Evolutionary conservation across 2,888 invertebrate species (phyloP).

Genomic region (Drosophila affinis): DNA sequence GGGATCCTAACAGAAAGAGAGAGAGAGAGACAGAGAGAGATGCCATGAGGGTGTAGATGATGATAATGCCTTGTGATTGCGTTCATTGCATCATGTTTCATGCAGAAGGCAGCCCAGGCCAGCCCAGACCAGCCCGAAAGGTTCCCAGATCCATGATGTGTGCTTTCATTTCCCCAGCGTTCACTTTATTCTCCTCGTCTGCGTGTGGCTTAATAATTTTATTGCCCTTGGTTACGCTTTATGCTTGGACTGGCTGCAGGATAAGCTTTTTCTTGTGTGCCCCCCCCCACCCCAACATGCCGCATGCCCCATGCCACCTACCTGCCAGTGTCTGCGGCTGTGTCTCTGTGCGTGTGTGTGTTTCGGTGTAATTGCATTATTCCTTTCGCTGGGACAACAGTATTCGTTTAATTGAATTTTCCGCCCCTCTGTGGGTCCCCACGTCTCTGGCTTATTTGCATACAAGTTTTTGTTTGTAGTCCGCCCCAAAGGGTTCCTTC

Average conservation of each 20-base stretch:
- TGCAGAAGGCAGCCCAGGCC: conserved; percentile 34
- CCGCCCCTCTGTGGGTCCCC: conserved; percentile 12
- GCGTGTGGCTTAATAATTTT: conserved; percentile 63
- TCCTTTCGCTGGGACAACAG: conserved; percentile 46
- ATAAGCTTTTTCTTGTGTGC: not conserved
- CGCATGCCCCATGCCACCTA: conserved; percentile 1
- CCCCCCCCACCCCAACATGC: not conserved
- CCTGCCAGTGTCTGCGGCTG: not conserved
- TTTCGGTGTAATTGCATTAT: conserved; percentile 65
- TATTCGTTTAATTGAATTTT: conserved; percentile 70
- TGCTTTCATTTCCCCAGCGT: conserved; percentile 60
- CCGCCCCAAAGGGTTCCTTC: conserved; percentile 34
- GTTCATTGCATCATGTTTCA: conserved; percentile 61
- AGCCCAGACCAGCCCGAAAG: not conserved
- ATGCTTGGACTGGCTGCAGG: conserved; percentile 20
- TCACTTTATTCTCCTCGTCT: conserved; percentile 59
- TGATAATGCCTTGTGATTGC: conserved; percentile 44
- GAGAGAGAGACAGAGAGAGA: conserved; percentile 14
- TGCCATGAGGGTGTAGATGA: not conserved
- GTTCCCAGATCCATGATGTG: conserved; percentile 12
- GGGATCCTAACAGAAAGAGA: not conserved
- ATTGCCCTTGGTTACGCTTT: conserved; percentile 55
- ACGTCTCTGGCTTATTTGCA: conserved; percentile 52
- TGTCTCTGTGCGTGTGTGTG: conserved; percentile 4
- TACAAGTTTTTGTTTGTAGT: conserved; percentile 16